Base-by-base conservation (phyloP, 2,888 invertebrate genomes). In the Altica lythri region DNA sequence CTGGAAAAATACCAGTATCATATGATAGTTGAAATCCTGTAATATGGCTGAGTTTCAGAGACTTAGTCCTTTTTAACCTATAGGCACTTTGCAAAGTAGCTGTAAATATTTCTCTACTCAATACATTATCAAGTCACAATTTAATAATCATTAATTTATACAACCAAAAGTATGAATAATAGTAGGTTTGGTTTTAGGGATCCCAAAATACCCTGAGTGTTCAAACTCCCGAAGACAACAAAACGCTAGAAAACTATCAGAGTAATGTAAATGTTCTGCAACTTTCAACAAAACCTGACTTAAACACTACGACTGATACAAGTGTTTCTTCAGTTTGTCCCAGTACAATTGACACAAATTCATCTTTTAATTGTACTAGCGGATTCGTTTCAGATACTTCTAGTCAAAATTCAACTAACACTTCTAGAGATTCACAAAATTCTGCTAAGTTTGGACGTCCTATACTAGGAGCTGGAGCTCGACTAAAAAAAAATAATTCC, bases 181-280 rank as follows among this genome's bases (percentile, higher is more conserved):
- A n/a, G n/a, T n/a, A n/a, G n/a, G n/a, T n/a, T n/a, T n/a, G n/a
- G n/a, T 68, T 68, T 46, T 57, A 72, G 72, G 68, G 64, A 25
- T 58, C 65, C n/a, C 68, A 68, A 48, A 65, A 60, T 29, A 55
- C 63, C 16, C 59, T 75, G 40, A 72, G 70, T 47, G 70, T 75
- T 42, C 71, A 75, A 66, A 75, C 73, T 1, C 55, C 57, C 3
- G 70, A 73, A 19, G 59, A 67, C 42, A 72, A 66, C 60, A 70
- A 71, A 61, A 65, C 64, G 3, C 55, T 74, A 9, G 74, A 75
- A 47, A 67, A 62, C 44, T 74, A 69, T 57, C 69, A 71, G 52
- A 75, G 74, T 58, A 68, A 64, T 44, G 74, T 75, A 1, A 75
- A 71, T 49, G 75, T 76, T 1, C 60, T 76, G 6, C 72, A 73